These are phyloP conservation scores for Antrozous pallidus DNA, from an alignment of 2,797 vertebrate species.

Conservation along the genomic window DNA sequence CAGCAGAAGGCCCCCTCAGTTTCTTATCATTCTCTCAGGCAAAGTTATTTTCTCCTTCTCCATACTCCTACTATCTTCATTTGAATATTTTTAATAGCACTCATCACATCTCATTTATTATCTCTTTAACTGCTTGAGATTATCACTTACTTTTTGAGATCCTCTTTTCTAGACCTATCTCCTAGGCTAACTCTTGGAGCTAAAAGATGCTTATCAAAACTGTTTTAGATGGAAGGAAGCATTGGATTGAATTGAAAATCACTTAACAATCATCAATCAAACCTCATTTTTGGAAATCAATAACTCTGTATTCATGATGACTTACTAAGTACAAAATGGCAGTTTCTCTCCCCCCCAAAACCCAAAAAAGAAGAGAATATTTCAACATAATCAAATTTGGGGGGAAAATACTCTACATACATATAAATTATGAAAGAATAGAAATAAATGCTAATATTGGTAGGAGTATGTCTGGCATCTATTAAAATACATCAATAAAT, in stretches of 20 bases:
- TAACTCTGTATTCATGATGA: neutral
- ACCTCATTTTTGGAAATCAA: neutral
- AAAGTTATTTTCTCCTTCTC: neutral
- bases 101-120: neutral
- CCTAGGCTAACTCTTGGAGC: neutral
- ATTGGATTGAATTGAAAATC: slow-evolving; percentile 7
- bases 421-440: slow-evolving; percentile 10
- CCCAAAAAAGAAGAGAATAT: neutral
- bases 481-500: neutral
- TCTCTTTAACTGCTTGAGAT: neutral
- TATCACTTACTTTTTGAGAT: neutral
- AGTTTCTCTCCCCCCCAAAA: neutral
- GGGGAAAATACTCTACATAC: neutral
- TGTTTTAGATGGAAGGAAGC: neutral
- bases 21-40: neutral
- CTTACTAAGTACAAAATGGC: neutral
- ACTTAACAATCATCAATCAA: neutral
- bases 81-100: neutral
- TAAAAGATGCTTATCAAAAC: neutral
- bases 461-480: neutral
- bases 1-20: neutral
- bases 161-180: neutral
- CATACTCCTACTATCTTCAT: neutral
- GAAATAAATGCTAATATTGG: neutral
- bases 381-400: neutral